Conservation (phyloP, 2,888 invertebrate genomes). For the Embidobia sp. region DNA sequence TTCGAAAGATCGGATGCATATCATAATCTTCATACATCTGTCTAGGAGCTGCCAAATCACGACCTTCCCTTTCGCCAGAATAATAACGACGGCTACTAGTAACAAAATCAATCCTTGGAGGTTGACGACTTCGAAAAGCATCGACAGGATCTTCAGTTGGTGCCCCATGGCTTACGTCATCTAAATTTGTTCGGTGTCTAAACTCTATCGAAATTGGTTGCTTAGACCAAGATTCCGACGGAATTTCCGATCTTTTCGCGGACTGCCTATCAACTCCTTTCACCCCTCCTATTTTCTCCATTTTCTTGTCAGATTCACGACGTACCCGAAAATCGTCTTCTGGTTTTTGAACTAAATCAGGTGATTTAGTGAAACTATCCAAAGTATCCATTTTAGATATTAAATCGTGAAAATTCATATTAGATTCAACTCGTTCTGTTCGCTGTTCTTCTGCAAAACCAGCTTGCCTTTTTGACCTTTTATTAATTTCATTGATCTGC, state of each 20-base stretch:
- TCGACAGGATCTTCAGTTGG: slow-evolving; percentile 66
- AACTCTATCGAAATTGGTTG: slow-evolving; percentile 77
- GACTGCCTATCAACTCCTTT: slow-evolving; percentile 74
- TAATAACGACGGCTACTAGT: slow-evolving; percentile 75
- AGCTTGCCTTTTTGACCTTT: slow-evolving; percentile 20
- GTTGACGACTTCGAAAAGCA: slow-evolving; percentile 66
- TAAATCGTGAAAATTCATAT: slow-evolving; percentile 33
- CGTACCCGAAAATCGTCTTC: slow-evolving; percentile 63
- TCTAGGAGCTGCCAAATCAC: slow-evolving; percentile 71
- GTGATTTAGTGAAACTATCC: slow-evolving; percentile 13
- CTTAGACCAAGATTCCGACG: slow-evolving; percentile 76
- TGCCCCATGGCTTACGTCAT: slow-evolving; percentile 62
- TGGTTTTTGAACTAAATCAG: slow-evolving; percentile 10
- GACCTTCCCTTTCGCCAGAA: slow-evolving; percentile 72
- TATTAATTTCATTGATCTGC: background rate
- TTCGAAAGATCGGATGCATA: slow-evolving; percentile 52
- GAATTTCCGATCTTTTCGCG: slow-evolving; percentile 66
- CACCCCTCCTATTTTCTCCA: slow-evolving; percentile 74
- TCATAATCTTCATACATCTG: slow-evolving; percentile 73
- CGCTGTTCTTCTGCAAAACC: slow-evolving; percentile 1
- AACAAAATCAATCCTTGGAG: slow-evolving; percentile 76
- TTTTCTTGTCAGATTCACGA: slow-evolving; percentile 67
- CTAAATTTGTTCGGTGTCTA: slow-evolving; percentile 70
- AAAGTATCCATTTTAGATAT: slow-evolving; percentile 26
- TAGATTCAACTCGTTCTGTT: slow-evolving; percentile 5